These are phyloP conservation scores for Peromyscus attwateri DNA, from an alignment of 2,797 vertebrate species.

Conservation along the genomic window DNA sequence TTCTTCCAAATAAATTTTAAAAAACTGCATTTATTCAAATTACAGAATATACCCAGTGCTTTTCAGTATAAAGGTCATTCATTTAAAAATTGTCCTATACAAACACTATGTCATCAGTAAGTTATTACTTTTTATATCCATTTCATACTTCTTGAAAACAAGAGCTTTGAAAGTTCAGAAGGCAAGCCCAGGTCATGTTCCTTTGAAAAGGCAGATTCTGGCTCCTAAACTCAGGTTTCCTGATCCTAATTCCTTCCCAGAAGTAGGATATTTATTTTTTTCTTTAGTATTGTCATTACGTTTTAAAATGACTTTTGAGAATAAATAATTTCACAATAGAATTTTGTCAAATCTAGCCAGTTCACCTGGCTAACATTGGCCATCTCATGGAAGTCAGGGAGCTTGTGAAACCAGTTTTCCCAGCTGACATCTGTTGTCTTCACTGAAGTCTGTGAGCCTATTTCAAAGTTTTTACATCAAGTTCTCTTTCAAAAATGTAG, in stretches of 20 bases:
- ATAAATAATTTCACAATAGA: background rate
- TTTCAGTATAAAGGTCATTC: background rate
- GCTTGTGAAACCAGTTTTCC: background rate
- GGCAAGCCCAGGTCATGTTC: background rate
- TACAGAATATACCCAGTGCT: background rate
- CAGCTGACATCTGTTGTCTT: background rate
- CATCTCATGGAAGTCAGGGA: background rate
- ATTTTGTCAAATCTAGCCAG: background rate
- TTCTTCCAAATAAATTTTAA: background rate
- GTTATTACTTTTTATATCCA: background rate
- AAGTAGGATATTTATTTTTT: background rate
- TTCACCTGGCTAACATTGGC: background rate
- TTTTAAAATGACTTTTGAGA: conserved; percentile 32
- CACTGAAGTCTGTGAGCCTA: background rate
- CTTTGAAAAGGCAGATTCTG: background rate
- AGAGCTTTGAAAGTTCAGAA: background rate
- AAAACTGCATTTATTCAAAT: conserved; percentile 23
- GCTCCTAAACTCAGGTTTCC: background rate
- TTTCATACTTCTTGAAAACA: background rate
- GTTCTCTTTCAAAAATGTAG: background rate
- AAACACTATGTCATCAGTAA: background rate
- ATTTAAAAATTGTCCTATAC: background rate
- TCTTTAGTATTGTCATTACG: background rate
- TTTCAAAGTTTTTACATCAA: conserved; percentile 5
- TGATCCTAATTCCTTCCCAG: background rate